These are phyloP conservation scores for Apocrypta bakeri DNA, from an alignment of 1,140 invertebrate species.

Conservation along the genomic window DNA sequence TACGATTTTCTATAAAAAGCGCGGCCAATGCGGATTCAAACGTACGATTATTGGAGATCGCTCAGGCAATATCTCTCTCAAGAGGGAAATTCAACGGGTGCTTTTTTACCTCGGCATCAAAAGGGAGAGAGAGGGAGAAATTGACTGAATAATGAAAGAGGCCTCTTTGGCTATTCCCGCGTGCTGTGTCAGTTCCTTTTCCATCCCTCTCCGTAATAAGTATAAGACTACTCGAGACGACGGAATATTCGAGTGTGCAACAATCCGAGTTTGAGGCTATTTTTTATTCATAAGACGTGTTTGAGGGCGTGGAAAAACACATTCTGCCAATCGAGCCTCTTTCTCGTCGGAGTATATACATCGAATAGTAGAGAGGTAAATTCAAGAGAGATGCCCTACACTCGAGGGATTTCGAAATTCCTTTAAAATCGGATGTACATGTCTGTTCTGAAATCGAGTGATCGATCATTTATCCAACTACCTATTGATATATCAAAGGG, in stretches of 20 bases:
- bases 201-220: background rate
- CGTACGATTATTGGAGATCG: conserved; percentile 48
- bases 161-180: conserved; percentile 32
- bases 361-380: conserved; percentile 45
- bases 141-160: conserved; percentile 48
- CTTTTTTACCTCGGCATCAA: background rate
- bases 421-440: background rate
- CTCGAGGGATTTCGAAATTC: conserved; percentile 47
- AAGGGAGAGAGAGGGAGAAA: background rate
- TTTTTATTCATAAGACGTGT: conserved; percentile 74
- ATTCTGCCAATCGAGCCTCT: conserved; percentile 64
- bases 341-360: background rate
- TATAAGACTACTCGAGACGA: background rate
- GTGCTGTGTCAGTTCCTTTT: conserved; percentile 19
- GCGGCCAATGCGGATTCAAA: conserved; percentile 21
- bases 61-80: conserved; percentile 43
- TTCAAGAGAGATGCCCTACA: conserved; percentile 53
- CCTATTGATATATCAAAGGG: no score
- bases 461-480: background rate
- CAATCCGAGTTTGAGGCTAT: conserved; percentile 70
- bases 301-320: conserved; percentile 72
- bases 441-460: background rate
- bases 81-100: conserved; percentile 22
- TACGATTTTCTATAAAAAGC: conserved; percentile 44
- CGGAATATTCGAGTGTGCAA: conserved; percentile 24